Conservation (phyloP, 2,888 invertebrate genomes). For the Stenoptilia bipunctidactyla region DNA sequence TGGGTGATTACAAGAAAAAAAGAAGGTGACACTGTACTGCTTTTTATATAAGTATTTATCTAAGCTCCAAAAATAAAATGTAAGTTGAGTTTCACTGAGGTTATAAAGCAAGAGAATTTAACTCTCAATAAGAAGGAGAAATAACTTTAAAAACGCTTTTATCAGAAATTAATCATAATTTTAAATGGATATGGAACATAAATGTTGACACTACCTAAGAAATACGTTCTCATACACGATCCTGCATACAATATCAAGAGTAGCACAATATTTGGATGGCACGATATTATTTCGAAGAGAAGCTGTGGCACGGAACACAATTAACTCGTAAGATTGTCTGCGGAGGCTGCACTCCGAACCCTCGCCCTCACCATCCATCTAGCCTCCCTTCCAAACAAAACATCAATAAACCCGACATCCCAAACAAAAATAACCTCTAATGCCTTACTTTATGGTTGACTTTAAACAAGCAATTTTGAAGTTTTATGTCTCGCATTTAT, state of each 20-base stretch:
- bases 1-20: no score
- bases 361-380: constrained; percentile 55
- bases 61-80: no score
- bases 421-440: constrained; percentile 26
- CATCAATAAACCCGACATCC: constrained; percentile 55
- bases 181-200: no score
- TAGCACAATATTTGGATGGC: not conserved
- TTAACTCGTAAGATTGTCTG: constrained; percentile 71
- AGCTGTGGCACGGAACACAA: constrained; percentile 67
- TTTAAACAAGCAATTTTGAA: constrained; percentile 27
- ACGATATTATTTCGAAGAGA: constrained; percentile 62
- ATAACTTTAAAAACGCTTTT: no score
- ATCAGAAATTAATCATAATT: no score
- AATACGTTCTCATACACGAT: no score
- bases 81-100: no score
- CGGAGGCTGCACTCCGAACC: constrained; percentile 63
- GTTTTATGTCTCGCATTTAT: constrained; percentile 70
- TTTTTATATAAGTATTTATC: no score
- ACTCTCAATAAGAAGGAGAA: no score
- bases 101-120: no score
- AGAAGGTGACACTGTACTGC: no score
- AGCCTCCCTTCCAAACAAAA: constrained; percentile 68
- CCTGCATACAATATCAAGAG: not conserved
- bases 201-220: no score
- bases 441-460: constrained; percentile 20